These are phyloP conservation scores for Pachyuromys duprasi DNA, from an alignment of 2,797 vertebrate species.

Conservation along the genomic window DNA sequence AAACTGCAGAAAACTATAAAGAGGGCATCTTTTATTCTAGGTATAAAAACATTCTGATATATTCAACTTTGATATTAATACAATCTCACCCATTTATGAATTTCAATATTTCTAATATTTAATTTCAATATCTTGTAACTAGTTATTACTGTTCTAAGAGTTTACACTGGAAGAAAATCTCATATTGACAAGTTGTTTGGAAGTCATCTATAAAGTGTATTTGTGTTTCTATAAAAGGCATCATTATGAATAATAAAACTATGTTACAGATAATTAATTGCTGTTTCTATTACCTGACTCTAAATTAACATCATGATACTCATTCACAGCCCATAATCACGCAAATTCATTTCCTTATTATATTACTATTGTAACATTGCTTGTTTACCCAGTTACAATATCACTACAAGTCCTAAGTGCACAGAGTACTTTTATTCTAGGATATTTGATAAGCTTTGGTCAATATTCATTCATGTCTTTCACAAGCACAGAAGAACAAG, in stretches of 20 bases:
- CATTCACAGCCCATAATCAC: background rate
- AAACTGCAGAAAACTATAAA: background rate
- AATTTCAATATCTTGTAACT: no score
- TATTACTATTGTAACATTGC: background rate
- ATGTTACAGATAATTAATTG: background rate
- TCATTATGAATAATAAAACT: background rate
- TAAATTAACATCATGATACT: constrained; percentile 1
- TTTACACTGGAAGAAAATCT: constrained; percentile 64
- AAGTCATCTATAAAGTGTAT: constrained; percentile 20
- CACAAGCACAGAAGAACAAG: background rate
- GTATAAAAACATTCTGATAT: background rate
- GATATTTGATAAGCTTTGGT: background rate
- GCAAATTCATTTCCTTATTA: constrained; percentile 13
- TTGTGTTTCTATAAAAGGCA: background rate
- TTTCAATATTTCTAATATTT: background rate
- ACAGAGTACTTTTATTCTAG: background rate
- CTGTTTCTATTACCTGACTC: background rate
- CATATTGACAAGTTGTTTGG: constrained; percentile 67
- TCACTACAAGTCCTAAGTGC: background rate
- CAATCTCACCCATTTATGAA: background rate
- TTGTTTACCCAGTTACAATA: background rate
- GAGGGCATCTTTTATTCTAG: background rate
- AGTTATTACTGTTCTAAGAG: constrained; percentile 72
- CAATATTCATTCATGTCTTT: background rate
- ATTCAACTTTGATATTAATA: constrained; percentile 9